Conservation (phyloP, 2,113 vertebrate genomes). For the Hepsetus odoe region DNA sequence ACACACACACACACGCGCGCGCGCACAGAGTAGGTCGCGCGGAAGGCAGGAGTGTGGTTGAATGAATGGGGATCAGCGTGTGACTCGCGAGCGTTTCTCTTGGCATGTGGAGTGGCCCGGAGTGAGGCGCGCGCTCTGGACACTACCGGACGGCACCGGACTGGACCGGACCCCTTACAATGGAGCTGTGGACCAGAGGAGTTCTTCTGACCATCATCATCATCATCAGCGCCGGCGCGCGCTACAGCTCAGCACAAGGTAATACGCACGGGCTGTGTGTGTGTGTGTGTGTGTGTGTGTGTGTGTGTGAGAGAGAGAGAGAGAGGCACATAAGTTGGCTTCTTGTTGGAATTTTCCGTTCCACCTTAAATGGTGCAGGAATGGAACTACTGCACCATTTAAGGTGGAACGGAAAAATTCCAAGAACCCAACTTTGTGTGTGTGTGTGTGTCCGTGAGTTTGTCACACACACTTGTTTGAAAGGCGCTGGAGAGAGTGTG, state of each 20-base stretch:
- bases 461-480: no score
- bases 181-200: background rate
- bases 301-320: background rate
- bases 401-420: no score
- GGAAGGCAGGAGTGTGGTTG: background rate
- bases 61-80: background rate
- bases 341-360: no score
- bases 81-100: background rate
- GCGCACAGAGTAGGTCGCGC: background rate
- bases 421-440: no score
- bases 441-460: no score
- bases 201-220: background rate
- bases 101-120: no score
- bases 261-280: background rate
- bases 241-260: background rate
- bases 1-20: no score
- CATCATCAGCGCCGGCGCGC: background rate
- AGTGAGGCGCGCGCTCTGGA: background rate
- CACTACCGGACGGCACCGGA: background rate
- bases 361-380: no score
- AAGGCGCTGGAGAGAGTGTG: no score
- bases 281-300: background rate
- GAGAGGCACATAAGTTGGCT: no score
- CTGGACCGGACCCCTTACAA: background rate
- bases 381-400: no score